phyloP scores from a whole-genome alignment of 2,888 invertebrate genomes.

The Nyleta sp. region DNA sequence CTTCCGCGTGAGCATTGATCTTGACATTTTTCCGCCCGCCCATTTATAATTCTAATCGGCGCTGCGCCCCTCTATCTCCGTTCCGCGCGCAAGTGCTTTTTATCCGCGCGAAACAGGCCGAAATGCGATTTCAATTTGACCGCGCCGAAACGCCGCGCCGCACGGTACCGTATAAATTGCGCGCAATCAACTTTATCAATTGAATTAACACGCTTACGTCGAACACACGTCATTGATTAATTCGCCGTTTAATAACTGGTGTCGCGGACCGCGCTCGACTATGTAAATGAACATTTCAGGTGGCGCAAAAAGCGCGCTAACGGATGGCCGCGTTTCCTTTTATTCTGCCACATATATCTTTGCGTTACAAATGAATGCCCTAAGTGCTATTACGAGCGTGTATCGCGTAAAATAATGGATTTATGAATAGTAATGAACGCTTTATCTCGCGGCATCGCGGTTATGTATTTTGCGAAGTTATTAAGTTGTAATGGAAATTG shows the following conservation, averaged over 20 bases:
- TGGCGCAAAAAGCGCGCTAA: slow-evolving; percentile 13
- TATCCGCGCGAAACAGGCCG: too few relatives aligned
- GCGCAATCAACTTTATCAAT: slow-evolving; percentile 48
- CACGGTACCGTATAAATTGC: slow-evolving; percentile 45
- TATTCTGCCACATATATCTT: slow-evolving; percentile 24
- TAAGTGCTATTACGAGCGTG: too few relatives aligned
- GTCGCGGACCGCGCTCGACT: slow-evolving; percentile 25
- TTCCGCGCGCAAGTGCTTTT: too few relatives aligned
- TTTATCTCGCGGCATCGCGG: too few relatives aligned
- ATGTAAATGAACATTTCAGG: slow-evolving; percentile 50
- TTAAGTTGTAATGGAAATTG: too few relatives aligned
- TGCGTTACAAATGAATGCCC: too few relatives aligned
- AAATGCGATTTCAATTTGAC: too few relatives aligned
- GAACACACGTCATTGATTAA: slow-evolving; percentile 52
- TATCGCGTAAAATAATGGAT: too few relatives aligned
- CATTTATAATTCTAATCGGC: slow-evolving; percentile 56
- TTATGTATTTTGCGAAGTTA: too few relatives aligned
- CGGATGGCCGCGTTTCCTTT: slow-evolving; percentile 16
- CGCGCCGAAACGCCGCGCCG: too few relatives aligned
- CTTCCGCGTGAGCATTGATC: slow-evolving; percentile 60
- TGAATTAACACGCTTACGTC: slow-evolving; percentile 50
- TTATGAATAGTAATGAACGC: too few relatives aligned
- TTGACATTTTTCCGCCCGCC: slow-evolving; percentile 39
- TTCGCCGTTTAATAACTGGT: slow-evolving; percentile 44
- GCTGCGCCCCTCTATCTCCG: too few relatives aligned